Evolutionary conservation across 2,113 vertebrate genomes (phyloP), one percentile per base, ranked within the genome.

Genomic region (Rutilus rutilus): DNA sequence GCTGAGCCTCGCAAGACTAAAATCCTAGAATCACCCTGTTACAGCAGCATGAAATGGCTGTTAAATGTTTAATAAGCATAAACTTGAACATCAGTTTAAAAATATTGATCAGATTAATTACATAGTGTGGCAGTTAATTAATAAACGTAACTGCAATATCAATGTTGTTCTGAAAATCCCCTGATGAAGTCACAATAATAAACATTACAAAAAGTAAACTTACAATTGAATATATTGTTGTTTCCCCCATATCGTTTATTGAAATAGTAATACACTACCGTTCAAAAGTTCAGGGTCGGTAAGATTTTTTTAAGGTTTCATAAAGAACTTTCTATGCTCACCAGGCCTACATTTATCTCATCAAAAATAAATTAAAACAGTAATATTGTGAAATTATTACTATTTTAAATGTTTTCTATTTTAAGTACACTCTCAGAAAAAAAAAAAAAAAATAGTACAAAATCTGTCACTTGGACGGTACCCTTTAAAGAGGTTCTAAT

Each of bases 401-500:
- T 3, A 59, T 23, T 59, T 23, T 9, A 59, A 23, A 23, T 23
- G 19, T 59, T 59, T 59, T 7, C 7, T 59, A 23, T n/a, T n/a
- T 59, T 8, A n/a, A 57, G 36, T 36, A 36, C 36, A 36, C 36
- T 36, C 5, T 36, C 36, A 36, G 36, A 36, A 36, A 6, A 36
- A 33, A 36, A 36, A 33, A 36, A 36, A 6, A 36, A 33, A 36
- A 36, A 33, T 36, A 36, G 36, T 5, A 36, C 36, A 36, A 36
- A 10, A 45, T 1, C 9, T 0, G 0, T 45, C 42, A 45, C 8
- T 45, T 9, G 1, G 42, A 45, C 2, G 0, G 9, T 11, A 10
- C 36, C 36, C 36, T 36, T 47, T 12, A 47, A 47, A 11, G 12
- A 47, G 11, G 45, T 12, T 47, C 10, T 47, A 47, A 47, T 12